Percentiles rank a stretch among this genome's conserved stretches.
Evolutionary conservation across 2,797 vertebrate species (phyloP).

Genomic region (Hoplostethus atlanticus): DNA sequence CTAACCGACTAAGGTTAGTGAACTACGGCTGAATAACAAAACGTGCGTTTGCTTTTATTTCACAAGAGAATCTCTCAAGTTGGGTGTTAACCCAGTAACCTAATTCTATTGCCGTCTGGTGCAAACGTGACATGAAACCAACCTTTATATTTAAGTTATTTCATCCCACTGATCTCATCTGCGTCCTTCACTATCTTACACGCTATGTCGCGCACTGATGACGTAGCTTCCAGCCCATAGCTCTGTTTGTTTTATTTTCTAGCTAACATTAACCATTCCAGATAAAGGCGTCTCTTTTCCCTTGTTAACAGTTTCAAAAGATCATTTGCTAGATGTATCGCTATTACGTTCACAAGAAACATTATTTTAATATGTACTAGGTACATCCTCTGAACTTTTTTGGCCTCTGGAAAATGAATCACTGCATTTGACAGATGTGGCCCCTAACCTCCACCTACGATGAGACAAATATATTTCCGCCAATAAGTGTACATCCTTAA

Average conservation of each 20-base stretch:
- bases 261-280: too few relatives aligned
- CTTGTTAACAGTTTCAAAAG: too few relatives aligned
- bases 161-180: constrained; percentile 30
- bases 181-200: constrained; percentile 68
- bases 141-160: constrained; percentile 47
- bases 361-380: too few relatives aligned
- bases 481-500: too few relatives aligned
- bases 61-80: rapidly evolving
- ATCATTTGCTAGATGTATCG: too few relatives aligned
- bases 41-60: rapidly evolving
- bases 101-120: not conserved
- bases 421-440: too few relatives aligned
- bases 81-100: rapidly evolving
- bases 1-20: not conserved
- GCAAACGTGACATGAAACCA: not conserved
- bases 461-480: too few relatives aligned
- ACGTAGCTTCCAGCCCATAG: constrained; percentile 33
- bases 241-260: not conserved
- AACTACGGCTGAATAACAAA: not conserved
- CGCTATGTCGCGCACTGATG: constrained; percentile 71
- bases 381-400: too few relatives aligned
- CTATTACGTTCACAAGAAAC: too few relatives aligned
- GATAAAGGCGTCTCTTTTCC: too few relatives aligned
- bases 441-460: too few relatives aligned
- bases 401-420: too few relatives aligned